Conservation (phyloP, 2,113 vertebrate genomes). For the Uropsilus gracilis region DNA sequence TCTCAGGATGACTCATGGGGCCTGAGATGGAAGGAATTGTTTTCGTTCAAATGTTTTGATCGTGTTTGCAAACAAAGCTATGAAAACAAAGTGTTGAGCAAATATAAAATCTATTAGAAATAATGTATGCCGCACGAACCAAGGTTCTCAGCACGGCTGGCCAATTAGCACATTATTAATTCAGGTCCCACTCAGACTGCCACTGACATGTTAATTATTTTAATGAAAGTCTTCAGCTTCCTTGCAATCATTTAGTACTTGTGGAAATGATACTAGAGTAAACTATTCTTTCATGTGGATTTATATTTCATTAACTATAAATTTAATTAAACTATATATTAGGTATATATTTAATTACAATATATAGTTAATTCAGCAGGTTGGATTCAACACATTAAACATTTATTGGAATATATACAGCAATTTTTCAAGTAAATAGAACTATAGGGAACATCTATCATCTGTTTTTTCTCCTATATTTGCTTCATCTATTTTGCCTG, state of each 20-base stretch:
- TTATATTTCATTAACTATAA: constrained; percentile 29
- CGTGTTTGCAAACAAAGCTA: constrained; percentile 28
- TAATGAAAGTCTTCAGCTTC: constrained; percentile 56
- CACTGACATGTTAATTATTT: constrained; percentile 55
- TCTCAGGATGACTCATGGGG: neutral
- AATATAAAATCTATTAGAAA: constrained; percentile 54
- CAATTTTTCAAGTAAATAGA: neutral
- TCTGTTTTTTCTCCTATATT: neutral
- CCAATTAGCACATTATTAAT: constrained; percentile 63
- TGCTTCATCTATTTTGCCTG: constrained; percentile 24
- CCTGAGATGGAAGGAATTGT: neutral
- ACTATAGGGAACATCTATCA: neutral
- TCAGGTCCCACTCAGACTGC: constrained; percentile 47
- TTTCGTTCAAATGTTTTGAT: constrained; percentile 9
- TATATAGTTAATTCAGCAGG: constrained; percentile 18
- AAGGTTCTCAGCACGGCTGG: constrained; percentile 52
- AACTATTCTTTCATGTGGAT: constrained; percentile 28
- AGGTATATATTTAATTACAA: neutral
- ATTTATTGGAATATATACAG: neutral
- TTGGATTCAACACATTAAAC: constrained; percentile 25
- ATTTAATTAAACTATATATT: constrained; percentile 40
- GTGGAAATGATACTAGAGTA: constrained; percentile 49
- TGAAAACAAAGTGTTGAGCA: neutral
- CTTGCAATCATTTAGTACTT: constrained; percentile 50
- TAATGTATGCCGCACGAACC: constrained; percentile 8